Evolutionary conservation across 35 echinoderm and acorn worm genomes (phyloP).

Genomic region (Eucidaris tribuloides): DNA sequence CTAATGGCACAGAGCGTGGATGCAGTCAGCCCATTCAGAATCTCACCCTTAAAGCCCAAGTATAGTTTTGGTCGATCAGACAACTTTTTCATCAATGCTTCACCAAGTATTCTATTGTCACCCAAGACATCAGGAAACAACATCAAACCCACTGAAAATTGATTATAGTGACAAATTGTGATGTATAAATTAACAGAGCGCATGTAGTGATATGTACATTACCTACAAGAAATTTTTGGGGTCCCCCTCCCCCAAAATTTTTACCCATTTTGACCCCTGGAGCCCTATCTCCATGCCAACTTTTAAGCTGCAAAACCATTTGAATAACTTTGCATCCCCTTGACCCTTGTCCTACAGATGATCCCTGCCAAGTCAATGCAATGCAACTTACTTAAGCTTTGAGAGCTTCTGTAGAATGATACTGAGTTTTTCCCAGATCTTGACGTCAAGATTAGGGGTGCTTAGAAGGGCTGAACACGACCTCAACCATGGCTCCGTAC

Average conservation of each 20-base stretch:
- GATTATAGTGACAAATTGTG: too few species aligned
- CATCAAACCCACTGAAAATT: too few species aligned
- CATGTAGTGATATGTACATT: too few species aligned
- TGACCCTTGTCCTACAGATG: neutral
- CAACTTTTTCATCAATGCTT: too few species aligned
- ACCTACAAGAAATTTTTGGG: too few species aligned
- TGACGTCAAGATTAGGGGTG: slow-evolving; percentile 60
- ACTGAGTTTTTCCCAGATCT: slow-evolving; percentile 85
- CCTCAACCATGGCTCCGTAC: slow-evolving; percentile 68
- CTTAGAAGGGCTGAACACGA: slow-evolving; percentile 51
- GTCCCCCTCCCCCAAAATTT: too few species aligned
- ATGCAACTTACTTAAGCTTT: slow-evolving; percentile 80
- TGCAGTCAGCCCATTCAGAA: too few species aligned
- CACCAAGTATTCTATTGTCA: too few species aligned
- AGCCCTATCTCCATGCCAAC: neutral
- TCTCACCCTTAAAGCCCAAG: neutral
- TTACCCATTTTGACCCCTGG: neutral
- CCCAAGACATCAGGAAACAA: too few species aligned
- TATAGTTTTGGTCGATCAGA: too few species aligned
- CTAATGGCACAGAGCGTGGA: neutral
- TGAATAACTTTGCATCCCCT: too few species aligned
- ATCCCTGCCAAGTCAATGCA: neutral
- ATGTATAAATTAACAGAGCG: too few species aligned
- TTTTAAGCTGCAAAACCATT: neutral
- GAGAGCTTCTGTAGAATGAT: slow-evolving; percentile 95